Percentiles rank a stretch among this genome's conserved stretches.
Evolutionary conservation across 2,113 vertebrate genomes (phyloP).

Genomic region (Capreolus pygargus): DNA sequence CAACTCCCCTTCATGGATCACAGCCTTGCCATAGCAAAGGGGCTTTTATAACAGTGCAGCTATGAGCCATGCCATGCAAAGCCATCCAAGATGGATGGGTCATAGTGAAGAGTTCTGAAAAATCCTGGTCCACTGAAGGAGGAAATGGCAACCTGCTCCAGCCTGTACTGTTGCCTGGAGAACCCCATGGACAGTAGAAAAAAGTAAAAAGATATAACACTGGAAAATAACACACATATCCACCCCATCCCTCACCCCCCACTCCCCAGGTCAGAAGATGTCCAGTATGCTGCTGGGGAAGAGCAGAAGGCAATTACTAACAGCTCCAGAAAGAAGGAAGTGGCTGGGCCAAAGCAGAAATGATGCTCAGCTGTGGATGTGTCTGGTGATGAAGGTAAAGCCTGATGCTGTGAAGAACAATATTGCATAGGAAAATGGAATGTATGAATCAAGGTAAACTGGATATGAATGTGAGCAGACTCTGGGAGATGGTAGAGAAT

Average conservation of each 20-base stretch:
- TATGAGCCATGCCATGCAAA: background rate
- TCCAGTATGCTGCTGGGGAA: background rate
- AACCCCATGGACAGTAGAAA: background rate
- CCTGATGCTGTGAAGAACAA: background rate
- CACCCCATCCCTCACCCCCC: rapidly evolving
- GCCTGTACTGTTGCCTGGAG: background rate
- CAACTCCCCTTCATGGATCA: background rate
- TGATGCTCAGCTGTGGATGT: background rate
- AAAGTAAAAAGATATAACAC: background rate
- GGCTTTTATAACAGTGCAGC: background rate
- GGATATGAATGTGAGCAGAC: background rate
- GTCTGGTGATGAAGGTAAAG: background rate
- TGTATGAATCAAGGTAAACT: background rate
- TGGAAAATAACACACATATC: background rate
- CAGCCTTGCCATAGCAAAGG: background rate
- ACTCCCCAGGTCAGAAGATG: background rate
- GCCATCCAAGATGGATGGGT: background rate
- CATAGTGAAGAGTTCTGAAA: background rate
- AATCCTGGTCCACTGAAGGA: background rate
- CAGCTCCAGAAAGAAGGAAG: background rate
- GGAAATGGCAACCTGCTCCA: background rate
- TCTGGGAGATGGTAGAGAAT: background rate
- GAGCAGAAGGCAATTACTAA: background rate
- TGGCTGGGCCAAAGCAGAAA: background rate
- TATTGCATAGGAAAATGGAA: background rate